These are phyloP conservation scores for Neodiprion pinetum DNA, from an alignment of 1,140 invertebrate genomes.

Conservation along the genomic window DNA sequence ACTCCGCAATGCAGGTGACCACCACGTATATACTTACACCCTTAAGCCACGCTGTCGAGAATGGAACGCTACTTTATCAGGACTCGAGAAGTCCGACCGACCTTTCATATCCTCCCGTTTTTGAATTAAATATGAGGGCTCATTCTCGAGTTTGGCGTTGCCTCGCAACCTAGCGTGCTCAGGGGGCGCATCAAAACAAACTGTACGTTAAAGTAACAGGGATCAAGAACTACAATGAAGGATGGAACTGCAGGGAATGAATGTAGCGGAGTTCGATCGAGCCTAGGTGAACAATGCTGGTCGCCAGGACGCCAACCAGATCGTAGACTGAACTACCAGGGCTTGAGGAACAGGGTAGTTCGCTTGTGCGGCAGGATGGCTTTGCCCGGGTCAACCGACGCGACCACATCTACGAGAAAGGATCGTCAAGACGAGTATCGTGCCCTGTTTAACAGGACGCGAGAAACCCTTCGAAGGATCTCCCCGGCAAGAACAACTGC, in stretches of 20 bases:
- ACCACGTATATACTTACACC: too few species aligned
- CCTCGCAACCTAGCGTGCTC: background rate
- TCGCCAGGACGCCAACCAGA: background rate
- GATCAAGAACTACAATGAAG: background rate
- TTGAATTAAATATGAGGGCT: background rate
- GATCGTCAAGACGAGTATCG: background rate
- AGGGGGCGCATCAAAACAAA: slow-evolving; percentile 1
- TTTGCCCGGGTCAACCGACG: background rate
- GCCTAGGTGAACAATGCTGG: background rate
- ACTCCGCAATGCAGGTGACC: too few species aligned
- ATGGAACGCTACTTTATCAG: background rate
- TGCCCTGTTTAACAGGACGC: background rate
- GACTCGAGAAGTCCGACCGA: background rate
- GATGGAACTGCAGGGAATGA: background rate
- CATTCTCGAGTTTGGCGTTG: background rate
- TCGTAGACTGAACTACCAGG: background rate
- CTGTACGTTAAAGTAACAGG: slow-evolving; percentile 4
- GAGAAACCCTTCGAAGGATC: background rate
- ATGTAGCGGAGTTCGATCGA: background rate
- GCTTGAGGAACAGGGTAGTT: background rate
- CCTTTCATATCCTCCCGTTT: background rate
- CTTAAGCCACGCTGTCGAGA: background rate
- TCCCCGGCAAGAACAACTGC: background rate
- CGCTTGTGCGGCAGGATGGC: background rate
- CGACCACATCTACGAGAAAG: background rate